Percentiles rank a stretch among this genome's conserved stretches.
These are phyloP conservation scores for Lepus townsendii DNA, from an alignment of 2,797 vertebrate species.

Conservation along the genomic window DNA sequence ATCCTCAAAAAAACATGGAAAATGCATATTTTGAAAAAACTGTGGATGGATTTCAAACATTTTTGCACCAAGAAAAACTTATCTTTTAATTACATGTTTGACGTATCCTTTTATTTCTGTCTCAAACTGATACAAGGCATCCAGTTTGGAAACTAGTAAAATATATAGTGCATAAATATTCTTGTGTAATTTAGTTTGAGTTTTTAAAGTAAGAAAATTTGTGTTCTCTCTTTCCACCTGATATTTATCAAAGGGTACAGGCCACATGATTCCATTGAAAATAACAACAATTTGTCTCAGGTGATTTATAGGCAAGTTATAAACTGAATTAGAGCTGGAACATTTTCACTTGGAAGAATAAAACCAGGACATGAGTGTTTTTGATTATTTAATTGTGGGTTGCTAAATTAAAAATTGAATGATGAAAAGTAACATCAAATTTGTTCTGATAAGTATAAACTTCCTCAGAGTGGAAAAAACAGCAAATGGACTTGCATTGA, in stretches of 20 bases:
- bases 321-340: not conserved
- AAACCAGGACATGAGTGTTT: constrained; percentile 9
- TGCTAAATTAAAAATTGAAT: constrained; percentile 35
- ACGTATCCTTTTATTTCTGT: not conserved
- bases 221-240: constrained; percentile 25
- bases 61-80: no score
- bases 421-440: constrained; percentile 56
- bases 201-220: constrained; percentile 19
- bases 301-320: not conserved
- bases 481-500: not conserved
- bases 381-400: constrained; percentile 32
- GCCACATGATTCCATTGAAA: not conserved
- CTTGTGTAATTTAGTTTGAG: not conserved
- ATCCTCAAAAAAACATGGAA: no score
- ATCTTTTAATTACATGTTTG: no score
- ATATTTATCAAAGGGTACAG: not conserved
- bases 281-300: not conserved
- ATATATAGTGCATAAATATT: not conserved
- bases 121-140: not conserved
- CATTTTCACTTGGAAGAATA: constrained; percentile 48
- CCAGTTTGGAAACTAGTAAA: constrained; percentile 41
- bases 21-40: no score
- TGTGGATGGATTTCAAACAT: no score
- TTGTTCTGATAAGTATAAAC: constrained; percentile 14
- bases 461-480: constrained; percentile 4